Base-by-base conservation (phyloP, 2,113 vertebrate species). In the Serinus canaria region DNA sequence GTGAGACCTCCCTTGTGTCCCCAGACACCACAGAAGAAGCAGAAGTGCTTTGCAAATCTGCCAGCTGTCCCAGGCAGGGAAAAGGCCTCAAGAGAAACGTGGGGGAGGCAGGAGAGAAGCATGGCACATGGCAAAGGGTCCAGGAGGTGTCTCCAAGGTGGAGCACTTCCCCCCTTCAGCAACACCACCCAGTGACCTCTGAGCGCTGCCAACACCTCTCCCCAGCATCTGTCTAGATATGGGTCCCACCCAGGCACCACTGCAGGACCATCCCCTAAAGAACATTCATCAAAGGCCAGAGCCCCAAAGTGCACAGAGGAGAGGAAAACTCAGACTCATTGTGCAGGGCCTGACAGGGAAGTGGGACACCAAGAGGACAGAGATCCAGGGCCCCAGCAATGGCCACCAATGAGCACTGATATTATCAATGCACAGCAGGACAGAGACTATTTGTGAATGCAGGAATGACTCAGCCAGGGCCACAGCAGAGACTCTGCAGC, bases 391-490 rank as follows among this genome's bases (percentile, higher is more conserved):
- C 23, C 63, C 43, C 59, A 80, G 55, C 22, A 35, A 6, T 18
- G 73, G 72, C 74, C 86, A 84, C 64, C 91, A 68, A 27, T 68
- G 52, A 81, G 31, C 19, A 41, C 35, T 1, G 7, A 78, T 83
- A 63, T 47, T 64, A 93, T 83, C 91, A 90, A 75, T 72, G 73
- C 80, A 83, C 60, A 63, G 86, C 63, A 89, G 64, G 89, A 83
- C 86, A 47, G 63, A 81, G 83, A 44, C 52, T 86, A 13, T 59
- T 73, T 58, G 63, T 77, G 82, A 90, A 72, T 33, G 73, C 83
- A 90, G 64, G 43, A 81, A 83, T 96, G 94, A 96, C 91, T 94
- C 91, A 96, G 82, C 35, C 58, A 33, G 72, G 62, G 43, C 83
- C 60, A 69, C 64, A 77, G 73, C 59, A 90, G 56, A 89, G 46